Conservation (phyloP, 2,797 vertebrate genomes). For the Falco cherrug region DNA sequence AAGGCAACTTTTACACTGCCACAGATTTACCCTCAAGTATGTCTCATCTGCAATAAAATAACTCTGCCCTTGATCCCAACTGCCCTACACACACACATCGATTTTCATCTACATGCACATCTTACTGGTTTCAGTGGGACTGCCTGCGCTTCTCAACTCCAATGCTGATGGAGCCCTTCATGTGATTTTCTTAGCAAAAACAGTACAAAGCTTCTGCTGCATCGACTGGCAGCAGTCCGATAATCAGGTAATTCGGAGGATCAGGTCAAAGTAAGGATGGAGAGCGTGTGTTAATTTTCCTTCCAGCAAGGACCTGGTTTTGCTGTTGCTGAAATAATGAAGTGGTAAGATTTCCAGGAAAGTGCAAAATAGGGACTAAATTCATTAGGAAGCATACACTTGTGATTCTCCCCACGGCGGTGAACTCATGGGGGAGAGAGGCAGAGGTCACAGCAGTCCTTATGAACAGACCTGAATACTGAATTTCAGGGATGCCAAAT, state of each 20-base stretch:
- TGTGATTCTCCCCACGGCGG: background rate
- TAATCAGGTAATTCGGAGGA: background rate
- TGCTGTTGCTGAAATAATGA: background rate
- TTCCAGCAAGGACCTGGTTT: background rate
- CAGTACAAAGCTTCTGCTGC: background rate
- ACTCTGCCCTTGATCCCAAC: background rate
- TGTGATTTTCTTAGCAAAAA: background rate
- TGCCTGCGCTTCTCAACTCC: background rate
- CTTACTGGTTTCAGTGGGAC: background rate
- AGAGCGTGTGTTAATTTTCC: background rate
- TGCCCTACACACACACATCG: background rate
- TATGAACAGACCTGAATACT: rapidly evolving
- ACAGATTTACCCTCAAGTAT: background rate
- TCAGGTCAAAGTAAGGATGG: background rate
- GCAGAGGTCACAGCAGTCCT: background rate
- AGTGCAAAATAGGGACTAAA: background rate
- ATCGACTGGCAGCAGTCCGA: background rate
- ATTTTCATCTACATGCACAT: background rate
- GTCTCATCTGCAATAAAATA: background rate
- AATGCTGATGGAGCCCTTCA: background rate
- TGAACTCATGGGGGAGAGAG: background rate
- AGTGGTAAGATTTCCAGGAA: background rate
- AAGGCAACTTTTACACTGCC: background rate
- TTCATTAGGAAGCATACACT: background rate
- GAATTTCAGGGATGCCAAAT: background rate